Evolutionary conservation across 1,140 invertebrate genomes (phyloP), one percentile per base, ranked within the genome.

Genomic region (Brachionus rotundiformis): DNA sequence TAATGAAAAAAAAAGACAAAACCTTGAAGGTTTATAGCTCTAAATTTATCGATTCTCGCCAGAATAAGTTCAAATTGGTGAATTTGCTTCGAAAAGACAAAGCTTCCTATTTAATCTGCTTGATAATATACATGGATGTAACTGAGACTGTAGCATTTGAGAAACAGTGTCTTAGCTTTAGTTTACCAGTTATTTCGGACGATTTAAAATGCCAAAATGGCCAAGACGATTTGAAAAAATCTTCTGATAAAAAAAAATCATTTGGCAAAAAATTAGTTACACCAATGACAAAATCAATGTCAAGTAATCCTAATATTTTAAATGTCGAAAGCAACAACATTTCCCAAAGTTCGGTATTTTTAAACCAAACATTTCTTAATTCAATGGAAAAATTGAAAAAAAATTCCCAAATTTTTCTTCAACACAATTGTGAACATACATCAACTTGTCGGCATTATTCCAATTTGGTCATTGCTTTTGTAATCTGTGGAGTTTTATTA

Each of bases 91-190:
- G 76, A 7, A 79, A 59, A 39, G 59, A 79, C 16, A 54, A 25
- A 10, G 76, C 76, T 63, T 19, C 47, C 5, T 79, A 79, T 63
- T 23, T 59, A 19, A 79, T 79, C 11, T 79, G 76, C n/a, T 25
- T 79, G 25, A 79, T 79, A 31, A 79, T 79, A 36, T 79, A 79
- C 49, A 61, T 79, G 47, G 76, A 79, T 63, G 76, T 79, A 8
- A 79, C 76, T 59, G 76, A 79, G 11, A 79, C 47, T 23, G 76
- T 79, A 1, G 76, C 76, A 7, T 79, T 79, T 79, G 76, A 79
- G 16, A 79, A 79, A 31, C 76, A 79, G 31, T 79, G 76, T 63
- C 23, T 79, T 19, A 31, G 13, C 23, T 79, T 79, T 5, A 79
- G 76, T 39, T 27, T 79, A 8, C 76, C 76, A 33, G n/a, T 13